phyloP scores from a whole-genome alignment of 1,140 invertebrate genomes.

The Neodiprion lecontei region DNA sequence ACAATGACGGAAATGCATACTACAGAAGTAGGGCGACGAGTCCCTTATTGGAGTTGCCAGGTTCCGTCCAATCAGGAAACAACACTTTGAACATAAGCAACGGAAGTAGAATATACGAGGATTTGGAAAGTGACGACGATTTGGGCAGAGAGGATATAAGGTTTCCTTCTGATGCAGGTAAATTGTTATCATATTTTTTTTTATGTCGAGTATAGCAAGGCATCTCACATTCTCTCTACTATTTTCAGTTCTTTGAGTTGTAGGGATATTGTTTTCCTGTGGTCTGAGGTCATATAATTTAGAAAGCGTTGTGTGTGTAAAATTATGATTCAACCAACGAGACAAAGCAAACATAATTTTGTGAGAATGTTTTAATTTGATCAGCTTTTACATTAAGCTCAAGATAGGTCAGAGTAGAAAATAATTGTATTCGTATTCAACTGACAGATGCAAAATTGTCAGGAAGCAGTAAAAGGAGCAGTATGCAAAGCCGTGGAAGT shows the following conservation, averaged over 20 bases:
- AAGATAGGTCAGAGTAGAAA: background rate
- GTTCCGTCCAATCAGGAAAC: conserved; percentile 55
- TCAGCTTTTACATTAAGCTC: background rate
- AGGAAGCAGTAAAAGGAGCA: conserved; percentile 86
- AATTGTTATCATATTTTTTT: conserved; percentile 34
- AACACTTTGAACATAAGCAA: conserved; percentile 64
- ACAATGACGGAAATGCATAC: conserved; percentile 48
- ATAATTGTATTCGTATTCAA: conserved; percentile 21
- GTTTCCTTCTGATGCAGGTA: conserved; percentile 79
- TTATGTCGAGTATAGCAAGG: conserved; percentile 21
- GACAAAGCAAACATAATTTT: no score
- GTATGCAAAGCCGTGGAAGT: conserved; percentile 88
- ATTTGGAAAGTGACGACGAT: conserved; percentile 91
- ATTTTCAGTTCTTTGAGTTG: no score
- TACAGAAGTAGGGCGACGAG: conserved; percentile 61
- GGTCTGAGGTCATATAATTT: no score
- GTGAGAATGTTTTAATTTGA: no score
- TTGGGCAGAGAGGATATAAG: conserved; percentile 85
- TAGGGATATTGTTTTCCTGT: no score
- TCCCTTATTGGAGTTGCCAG: conserved; percentile 60
- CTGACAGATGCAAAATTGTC: conserved; percentile 63
- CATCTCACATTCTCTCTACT: no score
- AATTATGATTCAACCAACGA: no score
- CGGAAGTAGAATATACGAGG: conserved; percentile 75
- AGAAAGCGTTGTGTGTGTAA: no score